These are phyloP conservation scores for Brenthis daphne DNA, from an alignment of 2,888 invertebrate species.

Conservation along the genomic window DNA sequence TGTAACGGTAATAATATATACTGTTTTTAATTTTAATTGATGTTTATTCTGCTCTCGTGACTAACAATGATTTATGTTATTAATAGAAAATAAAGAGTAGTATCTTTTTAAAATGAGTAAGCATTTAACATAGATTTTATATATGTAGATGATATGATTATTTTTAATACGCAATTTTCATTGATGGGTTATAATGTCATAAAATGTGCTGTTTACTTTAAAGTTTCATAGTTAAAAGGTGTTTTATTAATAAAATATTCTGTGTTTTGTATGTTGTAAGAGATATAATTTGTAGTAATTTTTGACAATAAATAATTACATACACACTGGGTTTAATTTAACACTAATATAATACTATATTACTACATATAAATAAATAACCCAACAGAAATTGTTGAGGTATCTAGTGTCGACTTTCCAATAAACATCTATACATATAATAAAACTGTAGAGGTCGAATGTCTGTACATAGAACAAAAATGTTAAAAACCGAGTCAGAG, in stretches of 20 bases:
- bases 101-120: slow-evolving; percentile 74
- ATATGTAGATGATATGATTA: slow-evolving; percentile 77
- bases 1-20: slow-evolving; percentile 58
- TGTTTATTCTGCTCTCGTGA: slow-evolving; percentile 66
- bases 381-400: neutral
- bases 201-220: slow-evolving; percentile 55
- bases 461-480: too few relatives aligned
- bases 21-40: slow-evolving; percentile 73
- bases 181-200: slow-evolving; percentile 75
- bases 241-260: slow-evolving; percentile 43
- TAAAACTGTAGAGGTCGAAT: too few relatives aligned
- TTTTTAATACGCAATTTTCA: slow-evolving; percentile 79
- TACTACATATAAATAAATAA: too few relatives aligned
- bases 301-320: slow-evolving; percentile 44
- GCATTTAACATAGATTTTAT: slow-evolving; percentile 75
- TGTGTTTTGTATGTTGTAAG: slow-evolving; percentile 44
- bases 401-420: too few relatives aligned
- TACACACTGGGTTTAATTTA: slow-evolving; percentile 22
- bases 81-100: slow-evolving; percentile 57
- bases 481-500: too few relatives aligned
- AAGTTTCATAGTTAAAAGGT: slow-evolving; percentile 40
- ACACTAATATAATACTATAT: too few relatives aligned
- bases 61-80: slow-evolving; percentile 62
- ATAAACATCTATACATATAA: too few relatives aligned
- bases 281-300: slow-evolving; percentile 45